These are phyloP conservation scores for Drosophila aff. DNA, from an alignment of 1,140 invertebrate genomes.

Conservation along the genomic window DNA sequence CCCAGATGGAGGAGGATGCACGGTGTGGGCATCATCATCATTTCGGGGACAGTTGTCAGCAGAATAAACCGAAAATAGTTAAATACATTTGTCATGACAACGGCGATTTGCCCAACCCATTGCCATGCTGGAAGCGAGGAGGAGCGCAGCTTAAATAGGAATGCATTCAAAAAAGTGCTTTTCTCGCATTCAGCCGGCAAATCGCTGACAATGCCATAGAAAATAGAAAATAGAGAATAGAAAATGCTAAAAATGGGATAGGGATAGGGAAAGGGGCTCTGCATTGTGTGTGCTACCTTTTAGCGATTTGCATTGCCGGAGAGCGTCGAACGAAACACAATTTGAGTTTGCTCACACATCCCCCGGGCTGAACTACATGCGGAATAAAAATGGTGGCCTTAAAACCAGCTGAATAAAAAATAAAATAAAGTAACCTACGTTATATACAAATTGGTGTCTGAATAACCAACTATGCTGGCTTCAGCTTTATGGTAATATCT, in stretches of 20 bases:
- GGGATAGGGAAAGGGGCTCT: slow-evolving; percentile 4
- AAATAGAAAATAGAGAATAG: slow-evolving; percentile 30
- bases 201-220: slow-evolving; percentile 78
- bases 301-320: slow-evolving; percentile 73
- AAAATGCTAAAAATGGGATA: not conserved
- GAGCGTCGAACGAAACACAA: slow-evolving; percentile 77
- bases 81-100: slow-evolving; percentile 84
- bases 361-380: slow-evolving; percentile 32
- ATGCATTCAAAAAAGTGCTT: slow-evolving; percentile 75
- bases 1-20: slow-evolving; percentile 44
- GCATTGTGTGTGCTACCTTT: slow-evolving; percentile 69
- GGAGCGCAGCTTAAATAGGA: slow-evolving; percentile 42
- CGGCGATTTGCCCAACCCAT: slow-evolving; percentile 14
- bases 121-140: not conserved
- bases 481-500: slow-evolving; percentile 1
- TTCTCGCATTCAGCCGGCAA: slow-evolving; percentile 76
- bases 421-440: not conserved
- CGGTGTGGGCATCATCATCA: not conserved
- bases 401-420: not conserved
- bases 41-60: slow-evolving; percentile 61
- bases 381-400: slow-evolving; percentile 13
- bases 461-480: not conserved
- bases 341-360: slow-evolving; percentile 72
- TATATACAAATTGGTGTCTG: not conserved
- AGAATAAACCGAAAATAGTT: slow-evolving; percentile 74